Base-by-base conservation (phyloP, 2,797 vertebrate species). In the Lacerta agilis region DNA sequence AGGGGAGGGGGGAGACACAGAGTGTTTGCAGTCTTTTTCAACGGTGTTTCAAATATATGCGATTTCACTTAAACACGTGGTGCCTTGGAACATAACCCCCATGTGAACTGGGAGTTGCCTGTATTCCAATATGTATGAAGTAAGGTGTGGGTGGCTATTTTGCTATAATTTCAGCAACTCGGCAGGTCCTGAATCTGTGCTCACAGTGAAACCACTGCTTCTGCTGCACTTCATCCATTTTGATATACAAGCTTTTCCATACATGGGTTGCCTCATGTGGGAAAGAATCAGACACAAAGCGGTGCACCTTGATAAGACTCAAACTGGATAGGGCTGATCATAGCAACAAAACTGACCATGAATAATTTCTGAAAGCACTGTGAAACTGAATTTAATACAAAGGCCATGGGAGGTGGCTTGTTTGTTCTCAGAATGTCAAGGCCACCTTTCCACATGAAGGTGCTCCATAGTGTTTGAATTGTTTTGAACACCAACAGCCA, bases 301-400 rank as follows among this genome's bases (percentile, higher is more conserved):
- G 36, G 49, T 71, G 7, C 9, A 67, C 66, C 66, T 73, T 18
- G 33, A 8, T 73, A 64, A 69, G 83, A 72, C 89, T 84, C 79
- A 72, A 91, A 93, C 72, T 88, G 88, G 88, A 73, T 69, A 76
- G 90, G 90, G 76, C 64, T 27, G 86, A 88, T 25, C 89, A 93
- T 93, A 91, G 75, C 29, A 87, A 75, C 55, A 5, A 38, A 79
- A 64, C 84, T 92, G 86, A 92, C 94, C 94, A 87, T 84, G 69
- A 83, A 90, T 80, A 86, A 85, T 91, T 91, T 89, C 85, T 92
- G 92, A 92, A 79, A 90, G 33, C 82, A 89, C 80, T 61, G 29
- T 93, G 86, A 93, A 89, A 93, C 85, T 92, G 90, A 79, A 64
- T 41, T 91, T 93, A 91, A 88, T 43, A 82, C 83, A 81, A 72